Percentiles rank a stretch among this genome's conserved stretches.
Conservation (phyloP, 1,140 invertebrate species). For the Platorchestia sp. region DNA sequence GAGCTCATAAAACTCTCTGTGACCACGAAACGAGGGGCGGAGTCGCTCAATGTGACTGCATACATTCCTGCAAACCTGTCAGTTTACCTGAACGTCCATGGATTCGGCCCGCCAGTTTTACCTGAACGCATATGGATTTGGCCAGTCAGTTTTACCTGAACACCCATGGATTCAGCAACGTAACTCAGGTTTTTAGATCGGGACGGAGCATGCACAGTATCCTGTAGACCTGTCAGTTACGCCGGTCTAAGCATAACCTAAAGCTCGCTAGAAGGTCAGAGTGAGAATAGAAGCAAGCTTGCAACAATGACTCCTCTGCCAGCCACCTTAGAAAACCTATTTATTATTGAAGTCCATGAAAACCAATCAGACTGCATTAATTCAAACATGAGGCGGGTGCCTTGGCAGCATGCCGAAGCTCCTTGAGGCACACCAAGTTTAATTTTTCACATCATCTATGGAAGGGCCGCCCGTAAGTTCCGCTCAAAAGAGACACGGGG, state of each 20-base stretch:
- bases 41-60: not conserved
- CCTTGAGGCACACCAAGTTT: not conserved
- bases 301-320: not conserved
- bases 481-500: not conserved
- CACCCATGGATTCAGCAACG: not conserved
- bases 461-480: not conserved
- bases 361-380: constrained; percentile 35
- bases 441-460: constrained; percentile 27
- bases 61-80: not conserved
- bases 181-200: not conserved
- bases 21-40: not conserved
- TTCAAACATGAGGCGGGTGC: not conserved
- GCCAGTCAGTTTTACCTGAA: not conserved
- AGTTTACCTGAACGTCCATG: too few species aligned
- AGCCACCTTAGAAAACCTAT: not conserved
- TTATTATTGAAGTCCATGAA: constrained; percentile 48
- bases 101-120: not conserved
- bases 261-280: not conserved
- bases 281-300: not conserved
- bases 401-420: not conserved
- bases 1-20: not conserved
- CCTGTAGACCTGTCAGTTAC: not conserved
- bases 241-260: not conserved
- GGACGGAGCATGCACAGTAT: not conserved
- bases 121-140: not conserved